These are phyloP conservation scores for Agrypnia vestita DNA, from an alignment of 1,140 invertebrate genomes.

Conservation along the genomic window DNA sequence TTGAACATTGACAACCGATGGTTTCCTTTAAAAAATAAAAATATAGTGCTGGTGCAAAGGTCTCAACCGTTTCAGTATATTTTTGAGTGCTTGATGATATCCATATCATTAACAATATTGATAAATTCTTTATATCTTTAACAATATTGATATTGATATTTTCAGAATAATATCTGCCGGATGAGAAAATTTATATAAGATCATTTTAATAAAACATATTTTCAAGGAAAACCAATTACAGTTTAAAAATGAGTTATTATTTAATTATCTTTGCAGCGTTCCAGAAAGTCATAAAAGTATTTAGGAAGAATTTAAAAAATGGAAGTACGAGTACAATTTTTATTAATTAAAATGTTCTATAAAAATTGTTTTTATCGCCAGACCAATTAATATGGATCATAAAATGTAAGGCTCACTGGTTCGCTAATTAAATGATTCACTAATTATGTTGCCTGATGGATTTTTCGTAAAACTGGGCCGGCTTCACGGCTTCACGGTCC, in stretches of 20 bases:
- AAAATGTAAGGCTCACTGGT: slow-evolving; percentile 46
- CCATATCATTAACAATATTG: too few relatives aligned
- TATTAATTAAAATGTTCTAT: slow-evolving; percentile 9
- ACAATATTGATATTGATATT: too few relatives aligned
- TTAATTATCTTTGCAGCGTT: not conserved
- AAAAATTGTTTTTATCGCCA: slow-evolving; percentile 6
- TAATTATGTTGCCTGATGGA: slow-evolving; percentile 51
- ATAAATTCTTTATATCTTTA: too few relatives aligned
- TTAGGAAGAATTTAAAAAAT: not conserved
- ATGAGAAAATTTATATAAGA: too few relatives aligned
- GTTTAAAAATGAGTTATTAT: not conserved
- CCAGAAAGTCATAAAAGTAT: not conserved
- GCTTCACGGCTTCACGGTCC: not conserved
- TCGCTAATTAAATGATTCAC: slow-evolving; percentile 54
- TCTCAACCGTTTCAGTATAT: too few relatives aligned
- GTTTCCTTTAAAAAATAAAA: too few relatives aligned
- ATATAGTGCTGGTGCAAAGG: too few relatives aligned
- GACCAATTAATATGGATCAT: slow-evolving; percentile 24
- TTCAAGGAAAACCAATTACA: too few relatives aligned
- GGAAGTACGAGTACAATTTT: not conserved
- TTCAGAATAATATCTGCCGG: too few relatives aligned
- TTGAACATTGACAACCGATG: too few relatives aligned
- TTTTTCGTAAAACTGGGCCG: slow-evolving; percentile 16
- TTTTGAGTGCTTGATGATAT: too few relatives aligned
- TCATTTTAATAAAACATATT: too few relatives aligned